Evolutionary conservation across 1,140 invertebrate species (phyloP).

Genomic region (Pantala flavescens): DNA sequence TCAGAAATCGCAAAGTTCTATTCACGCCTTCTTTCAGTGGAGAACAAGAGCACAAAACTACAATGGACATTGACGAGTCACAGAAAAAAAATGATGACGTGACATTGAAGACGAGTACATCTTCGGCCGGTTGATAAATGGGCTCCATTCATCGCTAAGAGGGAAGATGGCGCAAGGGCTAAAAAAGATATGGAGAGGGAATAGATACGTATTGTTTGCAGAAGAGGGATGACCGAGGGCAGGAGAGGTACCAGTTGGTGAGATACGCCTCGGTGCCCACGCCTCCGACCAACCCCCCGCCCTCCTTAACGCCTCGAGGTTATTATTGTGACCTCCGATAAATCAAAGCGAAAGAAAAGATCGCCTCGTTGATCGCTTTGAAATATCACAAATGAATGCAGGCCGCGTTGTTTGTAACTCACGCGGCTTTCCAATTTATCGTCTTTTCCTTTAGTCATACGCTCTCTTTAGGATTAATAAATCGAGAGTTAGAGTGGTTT

Average conservation of each 20-base stretch:
- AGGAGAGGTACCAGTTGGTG: not conserved
- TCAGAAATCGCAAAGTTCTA: too few species aligned
- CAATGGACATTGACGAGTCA: too few species aligned
- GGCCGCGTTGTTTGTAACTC: not conserved
- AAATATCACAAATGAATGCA: not conserved
- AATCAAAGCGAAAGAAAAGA: not conserved
- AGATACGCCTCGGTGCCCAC: not conserved
- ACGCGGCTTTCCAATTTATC: too few species aligned
- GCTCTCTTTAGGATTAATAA: too few species aligned
- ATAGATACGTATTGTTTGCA: conserved; percentile 3
- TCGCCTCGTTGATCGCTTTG: not conserved
- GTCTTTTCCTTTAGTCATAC: too few species aligned
- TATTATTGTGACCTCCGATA: conserved; percentile 2
- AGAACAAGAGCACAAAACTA: too few species aligned
- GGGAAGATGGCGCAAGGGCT: not conserved
- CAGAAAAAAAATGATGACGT: too few species aligned
- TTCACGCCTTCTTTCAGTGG: too few species aligned
- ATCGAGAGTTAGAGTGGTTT: too few species aligned
- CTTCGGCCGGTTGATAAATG: too few species aligned
- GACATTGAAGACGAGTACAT: too few species aligned
- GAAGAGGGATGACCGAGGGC: not conserved
- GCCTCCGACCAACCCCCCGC: not conserved
- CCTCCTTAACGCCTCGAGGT: not conserved
- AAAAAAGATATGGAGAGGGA: not conserved
- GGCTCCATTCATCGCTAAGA: not conserved